phyloP scores from a whole-genome alignment of 1,140 invertebrate genomes.

The Sinella curviseta region DNA sequence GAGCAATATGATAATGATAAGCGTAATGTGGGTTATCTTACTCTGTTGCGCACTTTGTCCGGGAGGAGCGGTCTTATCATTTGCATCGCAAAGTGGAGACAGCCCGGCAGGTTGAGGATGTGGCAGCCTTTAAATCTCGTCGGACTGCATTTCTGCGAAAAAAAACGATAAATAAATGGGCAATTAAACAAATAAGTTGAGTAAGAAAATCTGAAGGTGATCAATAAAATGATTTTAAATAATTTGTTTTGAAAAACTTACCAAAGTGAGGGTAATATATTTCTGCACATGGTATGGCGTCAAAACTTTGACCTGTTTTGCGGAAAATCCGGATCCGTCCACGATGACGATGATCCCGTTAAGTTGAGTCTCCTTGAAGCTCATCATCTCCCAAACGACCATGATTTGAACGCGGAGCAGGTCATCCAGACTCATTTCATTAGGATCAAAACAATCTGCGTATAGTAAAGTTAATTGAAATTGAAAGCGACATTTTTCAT shows the following conservation, averaged over 20 bases:
- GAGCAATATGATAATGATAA: too few relatives aligned
- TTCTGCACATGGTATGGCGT: slow-evolving; percentile 11
- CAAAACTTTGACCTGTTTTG: not conserved
- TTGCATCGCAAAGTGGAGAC: not conserved
- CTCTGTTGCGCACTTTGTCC: slow-evolving; percentile 8
- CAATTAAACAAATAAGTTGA: too few relatives aligned
- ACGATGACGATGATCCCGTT: slow-evolving; percentile 11
- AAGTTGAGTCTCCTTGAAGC: slow-evolving; percentile 19
- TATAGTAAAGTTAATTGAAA: not conserved
- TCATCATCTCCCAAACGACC: slow-evolving; percentile 21
- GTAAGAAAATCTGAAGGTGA: too few relatives aligned
- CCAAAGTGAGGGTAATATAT: not conserved
- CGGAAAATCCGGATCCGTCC: slow-evolving; percentile 18
- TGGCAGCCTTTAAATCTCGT: slow-evolving; percentile 7
- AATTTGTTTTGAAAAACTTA: too few relatives aligned
- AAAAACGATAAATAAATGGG: too few relatives aligned
- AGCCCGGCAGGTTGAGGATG: not conserved
- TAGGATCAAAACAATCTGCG: not conserved
- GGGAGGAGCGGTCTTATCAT: not conserved
- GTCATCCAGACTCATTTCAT: not conserved
- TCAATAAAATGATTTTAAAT: too few relatives aligned
- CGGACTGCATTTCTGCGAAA: slow-evolving; percentile 20
- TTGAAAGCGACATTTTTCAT: too few relatives aligned
- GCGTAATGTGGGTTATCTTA: not conserved
- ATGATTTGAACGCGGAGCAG: not conserved